A percentile compares a stretch with the other conserved stretches of the same genome.
Evolutionary conservation across 2,888 invertebrate genomes (phyloP).

Genomic region (Cepaea hortensis): DNA sequence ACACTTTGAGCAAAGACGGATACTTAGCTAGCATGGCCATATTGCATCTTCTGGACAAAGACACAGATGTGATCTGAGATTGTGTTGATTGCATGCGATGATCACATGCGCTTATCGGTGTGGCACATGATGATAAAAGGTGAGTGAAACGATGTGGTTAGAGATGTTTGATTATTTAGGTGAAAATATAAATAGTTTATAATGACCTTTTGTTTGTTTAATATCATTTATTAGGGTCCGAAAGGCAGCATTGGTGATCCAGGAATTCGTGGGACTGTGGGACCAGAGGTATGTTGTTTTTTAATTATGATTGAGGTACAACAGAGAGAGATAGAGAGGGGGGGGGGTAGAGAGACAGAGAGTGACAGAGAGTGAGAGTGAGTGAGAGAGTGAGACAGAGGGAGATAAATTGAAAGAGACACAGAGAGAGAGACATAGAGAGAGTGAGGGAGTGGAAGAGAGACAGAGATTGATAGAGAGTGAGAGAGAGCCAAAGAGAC

Average conservation of each 20-base stretch:
- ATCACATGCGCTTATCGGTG: too few relatives aligned
- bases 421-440: background rate
- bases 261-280: background rate
- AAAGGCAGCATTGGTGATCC: constrained; percentile 12
- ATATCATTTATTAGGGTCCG: background rate
- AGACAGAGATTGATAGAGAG: background rate
- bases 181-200: too few relatives aligned
- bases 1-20: too few relatives aligned
- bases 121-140: too few relatives aligned
- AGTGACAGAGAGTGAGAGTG: background rate
- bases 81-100: too few relatives aligned
- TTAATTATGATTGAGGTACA: background rate
- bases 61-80: too few relatives aligned
- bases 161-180: too few relatives aligned
- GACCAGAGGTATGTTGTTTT: constrained; percentile 23
- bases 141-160: too few relatives aligned
- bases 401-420: background rate
- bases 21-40: too few relatives aligned
- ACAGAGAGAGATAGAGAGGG: background rate
- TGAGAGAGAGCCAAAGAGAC: background rate
- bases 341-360: background rate
- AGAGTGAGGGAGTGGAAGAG: background rate
- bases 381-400: background rate
- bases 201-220: background rate
- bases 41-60: too few relatives aligned